Evolutionary conservation across 2,797 vertebrate species (phyloP), one percentile per base, ranked within the genome.

Genomic region (Pipistrellus pygmaeus): DNA sequence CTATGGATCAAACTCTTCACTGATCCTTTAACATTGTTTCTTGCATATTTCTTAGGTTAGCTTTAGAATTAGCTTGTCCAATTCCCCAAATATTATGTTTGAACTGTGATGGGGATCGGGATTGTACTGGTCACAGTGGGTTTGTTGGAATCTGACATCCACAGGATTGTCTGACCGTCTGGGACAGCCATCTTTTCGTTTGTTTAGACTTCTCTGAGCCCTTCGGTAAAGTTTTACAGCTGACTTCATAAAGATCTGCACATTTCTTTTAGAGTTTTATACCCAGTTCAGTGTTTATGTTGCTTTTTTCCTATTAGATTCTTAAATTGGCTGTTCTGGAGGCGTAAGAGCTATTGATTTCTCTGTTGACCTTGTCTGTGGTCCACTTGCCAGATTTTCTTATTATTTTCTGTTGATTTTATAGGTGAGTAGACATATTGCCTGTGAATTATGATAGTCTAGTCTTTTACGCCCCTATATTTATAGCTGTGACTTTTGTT

Each of bases 151-250:
- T 48, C 21, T n/a, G 69, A 71, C 64, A n/a, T 38, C 75, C 81
- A 80, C 38, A 80, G 8, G 62, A 41, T 12, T 15, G 41, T 69
- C 41, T 81, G 6, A 25, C 32, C n/a, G 8, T 84, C 93, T 66
- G 64, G 90, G 69, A n/a, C 57, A 88, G 77, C 44, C 44, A 38
- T 90, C 66, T 77, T 88, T 72, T 83, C 17, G 62, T 80, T 93
- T 85, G 90, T 92, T 85, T n/a, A 81, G 44, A 30, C 85, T 91
- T 77, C 55, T 87, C 93, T 92, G 72, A 90, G 35, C 83, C 89
- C 69, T 92, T 95, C 27, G 64, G 64, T 88, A 72, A 95, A 94
- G 90, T 92, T 92, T 96, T 93, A 94, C 64, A 82, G 85, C 88
- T 86, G 68, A 75, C 64, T 93, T 92, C 77, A 75, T 93, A 86